phyloP scores from a whole-genome alignment of 2,888 invertebrate genomes.

The Lymantria dispar region DNA sequence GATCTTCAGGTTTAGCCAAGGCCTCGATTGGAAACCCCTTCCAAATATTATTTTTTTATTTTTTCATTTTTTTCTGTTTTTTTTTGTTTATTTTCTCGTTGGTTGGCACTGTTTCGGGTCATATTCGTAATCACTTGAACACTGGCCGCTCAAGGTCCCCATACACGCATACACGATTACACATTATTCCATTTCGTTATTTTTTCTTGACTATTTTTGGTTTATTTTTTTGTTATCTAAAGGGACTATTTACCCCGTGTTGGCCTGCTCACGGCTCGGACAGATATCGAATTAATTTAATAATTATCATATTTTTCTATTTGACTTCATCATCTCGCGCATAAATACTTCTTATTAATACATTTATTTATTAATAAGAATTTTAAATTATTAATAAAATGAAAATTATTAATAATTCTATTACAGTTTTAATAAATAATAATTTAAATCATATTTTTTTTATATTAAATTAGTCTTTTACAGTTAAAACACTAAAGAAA shows the following conservation, averaged over 20 bases:
- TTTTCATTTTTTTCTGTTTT: conserved; percentile 45
- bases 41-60: conserved; percentile 29
- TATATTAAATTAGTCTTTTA: too few relatives aligned
- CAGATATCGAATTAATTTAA: conserved; percentile 58
- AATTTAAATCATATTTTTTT: too few relatives aligned
- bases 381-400: too few relatives aligned
- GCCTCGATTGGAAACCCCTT: conserved; percentile 49
- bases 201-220: conserved; percentile 29
- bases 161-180: conserved; percentile 72
- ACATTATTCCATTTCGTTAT: conserved; percentile 46
- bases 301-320: conserved; percentile 9
- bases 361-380: too few relatives aligned
- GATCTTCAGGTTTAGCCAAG: conserved; percentile 57
- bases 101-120: conserved; percentile 63
- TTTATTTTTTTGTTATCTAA: conserved; percentile 19
- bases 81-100: conserved; percentile 36
- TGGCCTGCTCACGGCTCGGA: conserved; percentile 64
- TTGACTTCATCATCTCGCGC: conserved; percentile 47
- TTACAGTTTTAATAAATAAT: too few relatives aligned
- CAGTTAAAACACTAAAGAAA: too few relatives aligned
- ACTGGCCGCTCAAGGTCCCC: conserved; percentile 46
- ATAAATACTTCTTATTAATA: background rate
- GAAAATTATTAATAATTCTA: too few relatives aligned
- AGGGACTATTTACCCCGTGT: conserved; percentile 48
- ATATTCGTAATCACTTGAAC: conserved; percentile 71